Evolutionary conservation across 2,797 vertebrate genomes (phyloP).

Genomic region (Betta splendens): DNA sequence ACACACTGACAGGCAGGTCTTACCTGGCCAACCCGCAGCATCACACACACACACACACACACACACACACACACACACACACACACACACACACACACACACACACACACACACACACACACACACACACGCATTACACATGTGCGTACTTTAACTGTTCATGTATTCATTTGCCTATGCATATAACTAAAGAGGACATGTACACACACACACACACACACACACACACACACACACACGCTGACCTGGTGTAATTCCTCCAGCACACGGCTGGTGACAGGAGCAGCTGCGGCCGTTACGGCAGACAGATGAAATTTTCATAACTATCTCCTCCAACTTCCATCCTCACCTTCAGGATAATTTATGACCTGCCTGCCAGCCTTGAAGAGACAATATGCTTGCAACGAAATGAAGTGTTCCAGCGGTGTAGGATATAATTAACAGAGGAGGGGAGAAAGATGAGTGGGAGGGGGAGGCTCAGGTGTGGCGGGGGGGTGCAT

Average conservation of each 20-base stretch:
- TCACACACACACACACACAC: slow-evolving; percentile 49
- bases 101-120: slow-evolving; percentile 27
- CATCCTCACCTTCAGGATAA: slow-evolving; percentile 99
- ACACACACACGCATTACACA: slow-evolving; percentile 38
- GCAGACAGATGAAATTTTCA: slow-evolving; percentile 99
- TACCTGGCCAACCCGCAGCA: slow-evolving; percentile 82
- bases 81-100: slow-evolving; percentile 37
- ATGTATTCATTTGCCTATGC: slow-evolving; percentile 36
- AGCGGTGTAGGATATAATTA: slow-evolving; percentile 99
- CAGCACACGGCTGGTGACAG: slow-evolving; percentile 90
- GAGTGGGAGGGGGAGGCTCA: slow-evolving; percentile 43
- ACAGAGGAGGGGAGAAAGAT: slow-evolving; percentile 88
- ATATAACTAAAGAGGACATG: slow-evolving; percentile 35
- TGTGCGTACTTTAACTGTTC: slow-evolving; percentile 33
- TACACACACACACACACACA: slow-evolving; percentile 35
- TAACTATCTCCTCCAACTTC: slow-evolving; percentile 99
- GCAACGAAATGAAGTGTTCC: slow-evolving; percentile 98
- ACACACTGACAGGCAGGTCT: slow-evolving; percentile 87
- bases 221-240: slow-evolving; percentile 37
- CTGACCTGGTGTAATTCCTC: slow-evolving; percentile 91
- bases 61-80: slow-evolving; percentile 12
- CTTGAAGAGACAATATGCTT: slow-evolving; percentile 99
- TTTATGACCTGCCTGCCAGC: slow-evolving; percentile 97
- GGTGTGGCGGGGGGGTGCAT: slow-evolving; percentile 33
- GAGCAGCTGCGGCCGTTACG: slow-evolving; percentile 97